Evolutionary conservation across 1,140 invertebrate species (phyloP).

Genomic region (Drosophila ercepeae): DNA sequence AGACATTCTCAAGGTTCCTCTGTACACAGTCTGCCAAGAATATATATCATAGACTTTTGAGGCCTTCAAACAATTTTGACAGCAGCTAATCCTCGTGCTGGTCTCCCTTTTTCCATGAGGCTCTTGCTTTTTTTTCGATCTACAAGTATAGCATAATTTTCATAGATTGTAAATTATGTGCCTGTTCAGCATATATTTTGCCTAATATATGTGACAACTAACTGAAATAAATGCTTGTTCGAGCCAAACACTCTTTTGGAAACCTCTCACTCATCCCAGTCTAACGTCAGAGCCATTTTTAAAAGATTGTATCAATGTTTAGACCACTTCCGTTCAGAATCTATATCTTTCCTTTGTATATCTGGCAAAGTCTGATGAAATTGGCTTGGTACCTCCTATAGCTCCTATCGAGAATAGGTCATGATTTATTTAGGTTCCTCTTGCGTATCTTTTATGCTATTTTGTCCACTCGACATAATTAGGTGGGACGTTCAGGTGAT

Average conservation of each 20-base stretch:
- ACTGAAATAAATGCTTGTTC: conserved; percentile 39
- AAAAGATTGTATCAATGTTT: conserved; percentile 63
- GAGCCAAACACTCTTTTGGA: conserved; percentile 31
- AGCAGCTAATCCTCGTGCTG: conserved; percentile 55
- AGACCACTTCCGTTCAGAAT: conserved; percentile 72
- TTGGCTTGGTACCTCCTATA: conserved; percentile 25
- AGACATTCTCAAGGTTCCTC: conserved; percentile 5
- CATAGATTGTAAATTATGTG: conserved; percentile 63
- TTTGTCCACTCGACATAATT: conserved; percentile 64
- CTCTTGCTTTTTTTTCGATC: conserved; percentile 8
- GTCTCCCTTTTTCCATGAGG: conserved; percentile 11
- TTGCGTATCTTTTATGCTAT: conserved; percentile 37
- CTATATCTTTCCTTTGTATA: conserved; percentile 30
- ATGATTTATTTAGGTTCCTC: conserved; percentile 68
- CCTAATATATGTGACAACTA: conserved; percentile 64
- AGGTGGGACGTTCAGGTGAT: conserved; percentile 66
- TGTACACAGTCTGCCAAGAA: conserved; percentile 7
- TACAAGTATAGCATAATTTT: conserved; percentile 35
- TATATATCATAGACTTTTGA: conserved; percentile 40
- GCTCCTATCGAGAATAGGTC: conserved; percentile 61
- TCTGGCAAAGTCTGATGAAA: conserved; percentile 37
- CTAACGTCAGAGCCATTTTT: conserved; percentile 79
- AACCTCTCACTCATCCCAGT: conserved; percentile 27
- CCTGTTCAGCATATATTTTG: conserved; percentile 39
- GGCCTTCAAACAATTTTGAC: conserved; percentile 67